Evolutionary conservation across 30 jellyfish, hydroid and myxozoan species (phyloP).

Genomic region (Chrysaora quinquecirrha): DNA sequence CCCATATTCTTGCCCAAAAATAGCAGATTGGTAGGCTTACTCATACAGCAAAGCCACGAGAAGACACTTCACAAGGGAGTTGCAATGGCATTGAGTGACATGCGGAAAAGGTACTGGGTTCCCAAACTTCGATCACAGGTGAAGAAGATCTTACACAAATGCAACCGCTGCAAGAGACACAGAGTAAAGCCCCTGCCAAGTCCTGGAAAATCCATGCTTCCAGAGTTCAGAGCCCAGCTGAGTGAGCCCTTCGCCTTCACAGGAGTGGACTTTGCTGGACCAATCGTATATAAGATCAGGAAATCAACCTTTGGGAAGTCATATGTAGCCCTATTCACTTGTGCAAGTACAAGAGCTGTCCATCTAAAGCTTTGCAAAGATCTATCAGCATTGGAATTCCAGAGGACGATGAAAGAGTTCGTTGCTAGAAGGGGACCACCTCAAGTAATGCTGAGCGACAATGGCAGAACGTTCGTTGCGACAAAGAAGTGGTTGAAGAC

Average conservation of each 20-base stretch:
- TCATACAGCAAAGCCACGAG: conserved; percentile 52
- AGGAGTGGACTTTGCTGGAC: conserved; percentile 65
- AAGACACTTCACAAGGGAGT: conserved; percentile 69
- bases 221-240: conserved; percentile 63
- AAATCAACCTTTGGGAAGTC: conserved; percentile 45
- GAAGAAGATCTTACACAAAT: conserved; percentile 32
- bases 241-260: conserved; percentile 50
- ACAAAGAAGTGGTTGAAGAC: conserved; percentile 65
- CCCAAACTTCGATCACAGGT: conserved; percentile 52
- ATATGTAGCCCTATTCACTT: conserved; percentile 49
- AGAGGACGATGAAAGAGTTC: conserved; percentile 58
- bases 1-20: conserved; percentile 66
- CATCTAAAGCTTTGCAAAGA: conserved; percentile 61
- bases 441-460: conserved; percentile 63
- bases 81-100: conserved; percentile 48
- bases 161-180: conserved; percentile 57
- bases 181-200: conserved; percentile 51
- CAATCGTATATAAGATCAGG: conserved; percentile 32
- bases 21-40: conserved; percentile 48
- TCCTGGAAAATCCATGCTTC: conserved; percentile 59
- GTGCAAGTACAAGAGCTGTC: conserved; percentile 61
- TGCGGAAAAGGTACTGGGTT: conserved; percentile 52
- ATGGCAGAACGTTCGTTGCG: conserved; percentile 61
- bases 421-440: conserved; percentile 67
- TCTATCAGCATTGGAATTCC: conserved; percentile 40